Evolutionary conservation across 2,797 vertebrate genomes (phyloP).

Genomic region (Catamblyrhynchus diadema): DNA sequence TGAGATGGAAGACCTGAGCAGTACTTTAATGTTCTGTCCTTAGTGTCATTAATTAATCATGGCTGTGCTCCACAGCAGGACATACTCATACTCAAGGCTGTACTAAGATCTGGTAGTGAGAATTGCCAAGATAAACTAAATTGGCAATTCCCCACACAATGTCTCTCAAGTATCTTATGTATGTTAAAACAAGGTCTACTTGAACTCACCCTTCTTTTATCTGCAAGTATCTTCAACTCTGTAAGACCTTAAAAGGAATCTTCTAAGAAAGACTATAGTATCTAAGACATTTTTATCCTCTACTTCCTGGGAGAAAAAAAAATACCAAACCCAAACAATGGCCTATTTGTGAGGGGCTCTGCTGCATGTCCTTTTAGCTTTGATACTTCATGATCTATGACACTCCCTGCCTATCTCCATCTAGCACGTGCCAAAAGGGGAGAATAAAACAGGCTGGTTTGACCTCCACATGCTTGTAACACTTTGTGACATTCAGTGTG

Average conservation of each 20-base stretch:
- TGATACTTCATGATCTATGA: slow-evolving; percentile 15
- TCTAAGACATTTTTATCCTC: neutral
- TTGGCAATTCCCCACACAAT: neutral
- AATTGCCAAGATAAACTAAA: neutral
- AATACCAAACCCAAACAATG: neutral
- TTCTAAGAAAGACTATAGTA: neutral
- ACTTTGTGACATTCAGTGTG: neutral
- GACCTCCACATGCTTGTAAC: neutral
- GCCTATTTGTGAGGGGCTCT: neutral
- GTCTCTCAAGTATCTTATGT: neutral
- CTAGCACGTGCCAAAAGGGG: slow-evolving; percentile 5
- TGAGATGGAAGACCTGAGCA: neutral
- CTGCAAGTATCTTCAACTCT: neutral
- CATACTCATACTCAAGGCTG: neutral
- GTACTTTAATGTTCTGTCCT: neutral
- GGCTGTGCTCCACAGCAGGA: slow-evolving; percentile 69
- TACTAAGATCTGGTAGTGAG: neutral
- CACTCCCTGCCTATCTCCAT: neutral
- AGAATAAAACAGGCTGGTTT: neutral
- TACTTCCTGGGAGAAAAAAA: neutral
- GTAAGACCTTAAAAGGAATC: neutral
- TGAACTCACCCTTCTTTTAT: neutral
- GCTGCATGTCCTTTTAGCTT: neutral
- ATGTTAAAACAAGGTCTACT: neutral
- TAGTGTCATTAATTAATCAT: slow-evolving; percentile 63